A percentile compares a stretch with the other conserved stretches of the same genome.
Conservation (phyloP, 1,140 invertebrate species). For the Zelostemma sp. region DNA sequence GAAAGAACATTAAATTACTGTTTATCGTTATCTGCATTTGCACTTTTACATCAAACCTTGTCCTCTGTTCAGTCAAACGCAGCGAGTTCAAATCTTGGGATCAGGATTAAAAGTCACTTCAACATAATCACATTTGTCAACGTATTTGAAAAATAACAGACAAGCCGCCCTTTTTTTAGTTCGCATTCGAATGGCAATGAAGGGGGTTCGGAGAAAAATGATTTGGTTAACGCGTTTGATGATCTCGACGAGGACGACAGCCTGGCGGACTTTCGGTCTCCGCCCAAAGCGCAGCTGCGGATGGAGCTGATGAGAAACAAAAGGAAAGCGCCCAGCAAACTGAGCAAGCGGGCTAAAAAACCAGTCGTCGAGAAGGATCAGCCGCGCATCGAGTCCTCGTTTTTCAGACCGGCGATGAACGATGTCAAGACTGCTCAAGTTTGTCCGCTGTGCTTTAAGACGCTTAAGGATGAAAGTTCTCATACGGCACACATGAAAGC, state of each 20-base stretch:
- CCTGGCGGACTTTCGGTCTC: constrained; percentile 61
- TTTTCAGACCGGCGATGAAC: constrained; percentile 54
- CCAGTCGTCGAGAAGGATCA: constrained; percentile 10
- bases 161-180: constrained; percentile 7
- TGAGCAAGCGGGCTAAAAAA: constrained; percentile 22
- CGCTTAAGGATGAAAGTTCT: constrained; percentile 51
- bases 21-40: background rate
- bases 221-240: constrained; percentile 1
- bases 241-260: constrained; percentile 46
- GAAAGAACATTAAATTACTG: background rate
- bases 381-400: constrained; percentile 44
- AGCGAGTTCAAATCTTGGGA: no score
- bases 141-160: background rate
- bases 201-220: background rate
- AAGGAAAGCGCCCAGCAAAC: constrained; percentile 29
- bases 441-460: constrained; percentile 68
- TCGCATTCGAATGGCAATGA: constrained; percentile 7
- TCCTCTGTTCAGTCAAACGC: no score
- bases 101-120: no score
- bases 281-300: constrained; percentile 23
- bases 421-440: constrained; percentile 45
- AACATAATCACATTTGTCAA: no score
- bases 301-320: constrained; percentile 17
- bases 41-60: constrained; percentile 1
- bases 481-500: constrained; percentile 66